Conservation (phyloP, 2,888 invertebrate species). For the Ophion costatus region DNA sequence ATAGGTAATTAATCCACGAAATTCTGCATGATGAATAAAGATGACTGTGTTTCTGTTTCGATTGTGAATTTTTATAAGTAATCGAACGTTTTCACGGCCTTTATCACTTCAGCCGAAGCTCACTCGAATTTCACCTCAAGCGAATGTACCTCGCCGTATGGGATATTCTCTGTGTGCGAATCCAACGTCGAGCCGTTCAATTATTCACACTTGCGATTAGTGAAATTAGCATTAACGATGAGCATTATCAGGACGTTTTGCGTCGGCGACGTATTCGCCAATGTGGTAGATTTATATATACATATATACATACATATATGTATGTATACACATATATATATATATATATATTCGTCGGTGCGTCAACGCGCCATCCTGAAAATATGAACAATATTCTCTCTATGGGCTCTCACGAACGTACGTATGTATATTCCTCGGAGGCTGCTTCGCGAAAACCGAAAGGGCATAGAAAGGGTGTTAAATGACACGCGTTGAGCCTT, state of each 20-base stretch:
- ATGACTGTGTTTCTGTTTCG: too few relatives aligned
- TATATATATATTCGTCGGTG: conserved; percentile 8
- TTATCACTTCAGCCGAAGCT: too few relatives aligned
- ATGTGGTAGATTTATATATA: too few relatives aligned
- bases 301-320: too few relatives aligned
- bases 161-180: background rate
- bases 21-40: too few relatives aligned
- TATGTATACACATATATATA: too few relatives aligned
- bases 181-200: conserved; percentile 34
- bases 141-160: background rate
- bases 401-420: background rate
- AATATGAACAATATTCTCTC: conserved; percentile 14
- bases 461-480: background rate
- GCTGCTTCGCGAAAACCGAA: background rate
- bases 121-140: background rate
- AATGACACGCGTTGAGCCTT: background rate
- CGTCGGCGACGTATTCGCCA: background rate
- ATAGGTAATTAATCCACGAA: too few relatives aligned
- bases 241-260: conserved; percentile 23
- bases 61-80: too few relatives aligned
- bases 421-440: background rate
- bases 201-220: conserved; percentile 57
- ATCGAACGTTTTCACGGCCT: too few relatives aligned
- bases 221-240: conserved; percentile 53
- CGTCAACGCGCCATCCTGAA: background rate